A percentile compares a stretch with the other conserved stretches of the same genome.
These are phyloP conservation scores for Cephus rjabovi DNA, from an alignment of 2,888 invertebrate species.

Conservation along the genomic window DNA sequence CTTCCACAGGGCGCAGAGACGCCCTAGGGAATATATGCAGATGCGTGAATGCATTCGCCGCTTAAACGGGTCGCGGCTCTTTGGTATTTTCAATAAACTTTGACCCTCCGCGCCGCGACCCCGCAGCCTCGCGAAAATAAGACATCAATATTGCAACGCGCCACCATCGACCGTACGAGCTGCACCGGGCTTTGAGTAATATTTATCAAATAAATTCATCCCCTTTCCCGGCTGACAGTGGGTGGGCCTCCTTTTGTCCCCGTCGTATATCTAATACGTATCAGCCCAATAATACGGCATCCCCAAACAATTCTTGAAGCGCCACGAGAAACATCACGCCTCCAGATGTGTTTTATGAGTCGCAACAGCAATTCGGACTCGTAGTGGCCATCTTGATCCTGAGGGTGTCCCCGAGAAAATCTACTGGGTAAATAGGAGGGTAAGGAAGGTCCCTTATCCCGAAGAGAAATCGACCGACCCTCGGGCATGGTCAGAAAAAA, in stretches of 20 bases:
- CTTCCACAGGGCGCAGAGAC: neutral
- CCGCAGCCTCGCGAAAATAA: conserved; percentile 23
- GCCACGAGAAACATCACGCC: neutral
- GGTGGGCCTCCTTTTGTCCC: neutral
- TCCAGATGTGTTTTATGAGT: neutral
- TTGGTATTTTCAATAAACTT: conserved; percentile 37
- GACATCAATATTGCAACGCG: conserved; percentile 34
- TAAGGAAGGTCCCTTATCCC: neutral
- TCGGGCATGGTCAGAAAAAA: neutral
- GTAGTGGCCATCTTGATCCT: neutral
- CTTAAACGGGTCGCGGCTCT: conserved; percentile 36
- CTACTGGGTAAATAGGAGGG: neutral
- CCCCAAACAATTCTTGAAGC: neutral
- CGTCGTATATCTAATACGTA: neutral
- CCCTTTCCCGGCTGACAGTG: neutral
- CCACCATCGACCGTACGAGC: neutral
- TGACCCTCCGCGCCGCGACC: conserved; percentile 10
- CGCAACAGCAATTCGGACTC: neutral
- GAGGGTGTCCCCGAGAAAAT: neutral
- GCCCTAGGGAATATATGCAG: conserved; percentile 18
- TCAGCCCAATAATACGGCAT: neutral
- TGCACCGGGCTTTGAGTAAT: neutral
- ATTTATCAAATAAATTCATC: conserved; percentile 14
- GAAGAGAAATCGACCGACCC: neutral
- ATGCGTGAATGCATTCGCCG: conserved; percentile 31